A percentile compares a stretch with the other conserved stretches of the same genome.
These are phyloP conservation scores for Alligator mississippiensis DNA, from an alignment of 2,113 vertebrate species.

Conservation along the genomic window DNA sequence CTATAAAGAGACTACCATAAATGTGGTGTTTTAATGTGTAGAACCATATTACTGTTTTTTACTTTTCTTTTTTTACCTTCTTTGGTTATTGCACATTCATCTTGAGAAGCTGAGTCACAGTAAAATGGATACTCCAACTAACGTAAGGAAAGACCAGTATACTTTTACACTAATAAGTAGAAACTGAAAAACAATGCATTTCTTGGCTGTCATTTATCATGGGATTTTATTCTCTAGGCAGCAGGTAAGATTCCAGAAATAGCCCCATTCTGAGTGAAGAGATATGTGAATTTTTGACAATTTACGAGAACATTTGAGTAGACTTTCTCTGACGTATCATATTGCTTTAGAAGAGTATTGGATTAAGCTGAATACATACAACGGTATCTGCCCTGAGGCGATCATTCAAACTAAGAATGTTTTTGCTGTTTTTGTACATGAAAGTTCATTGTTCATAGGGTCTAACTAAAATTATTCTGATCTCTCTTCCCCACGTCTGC, in stretches of 20 bases:
- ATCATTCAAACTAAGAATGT: not conserved
- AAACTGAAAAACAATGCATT: not conserved
- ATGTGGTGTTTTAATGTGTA: no score
- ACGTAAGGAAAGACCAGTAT: not conserved
- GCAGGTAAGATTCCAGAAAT: not conserved
- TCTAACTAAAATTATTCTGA: not conserved
- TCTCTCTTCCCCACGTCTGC: not conserved
- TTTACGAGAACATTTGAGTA: not conserved
- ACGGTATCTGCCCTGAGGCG: not conserved
- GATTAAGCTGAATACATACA: not conserved
- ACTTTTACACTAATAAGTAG: not conserved
- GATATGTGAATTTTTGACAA: not conserved
- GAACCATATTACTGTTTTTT: no score
- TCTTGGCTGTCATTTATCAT: not conserved
- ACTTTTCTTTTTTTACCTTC: no score
- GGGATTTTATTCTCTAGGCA: not conserved
- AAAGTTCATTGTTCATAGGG: not conserved
- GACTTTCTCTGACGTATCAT: not conserved
- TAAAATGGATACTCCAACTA: not conserved
- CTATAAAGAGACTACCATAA: no score
- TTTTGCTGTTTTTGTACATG: not conserved
- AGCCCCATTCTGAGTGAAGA: not conserved
- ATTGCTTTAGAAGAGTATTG: not conserved
- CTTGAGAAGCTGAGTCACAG: not conserved
- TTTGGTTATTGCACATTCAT: not conserved